phyloP scores from a whole-genome alignment of 1,140 invertebrate genomes.

The Tetragnatha versicolor region DNA sequence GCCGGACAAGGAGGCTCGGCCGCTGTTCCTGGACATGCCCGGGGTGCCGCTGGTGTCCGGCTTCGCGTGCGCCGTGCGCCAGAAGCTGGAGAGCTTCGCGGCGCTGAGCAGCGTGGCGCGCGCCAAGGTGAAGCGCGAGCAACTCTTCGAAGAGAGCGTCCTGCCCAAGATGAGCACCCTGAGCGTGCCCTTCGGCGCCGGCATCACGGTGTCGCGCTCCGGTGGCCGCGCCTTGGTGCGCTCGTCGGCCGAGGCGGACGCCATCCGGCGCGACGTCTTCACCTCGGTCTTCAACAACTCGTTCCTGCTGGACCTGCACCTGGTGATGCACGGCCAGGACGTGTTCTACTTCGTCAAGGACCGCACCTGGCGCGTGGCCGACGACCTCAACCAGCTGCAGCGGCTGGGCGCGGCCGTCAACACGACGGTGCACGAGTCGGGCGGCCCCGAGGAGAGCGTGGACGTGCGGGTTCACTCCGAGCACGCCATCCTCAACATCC shows the following conservation, averaged over 20 bases:
- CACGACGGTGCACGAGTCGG: slow-evolving; percentile 78
- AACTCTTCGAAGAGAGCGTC: slow-evolving; percentile 57
- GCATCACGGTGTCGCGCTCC: slow-evolving; percentile 83
- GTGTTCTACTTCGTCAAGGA: slow-evolving; percentile 96
- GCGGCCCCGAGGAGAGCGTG: slow-evolving; percentile 57
- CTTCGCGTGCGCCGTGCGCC: slow-evolving; percentile 53
- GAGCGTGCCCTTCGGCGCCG: slow-evolving; percentile 68
- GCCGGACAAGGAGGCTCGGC: slow-evolving; percentile 16
- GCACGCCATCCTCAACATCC: slow-evolving; percentile 87
- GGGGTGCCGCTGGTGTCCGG: slow-evolving; percentile 57
- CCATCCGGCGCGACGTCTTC: slow-evolving; percentile 88
- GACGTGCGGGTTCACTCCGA: slow-evolving; percentile 84
- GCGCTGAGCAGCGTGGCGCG: slow-evolving; percentile 53
- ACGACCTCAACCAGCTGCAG: slow-evolving; percentile 79
- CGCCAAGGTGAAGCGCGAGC: slow-evolving; percentile 57
- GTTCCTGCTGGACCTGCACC: slow-evolving; percentile 87
- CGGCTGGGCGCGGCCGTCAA: slow-evolving; percentile 90
- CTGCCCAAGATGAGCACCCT: slow-evolving; percentile 57
- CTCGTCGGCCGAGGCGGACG: slow-evolving; percentile 64
- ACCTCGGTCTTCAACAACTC: slow-evolving; percentile 94
- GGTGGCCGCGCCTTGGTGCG: slow-evolving; percentile 75
- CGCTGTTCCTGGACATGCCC: slow-evolving; percentile 56
- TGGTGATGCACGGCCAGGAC: slow-evolving; percentile 87
- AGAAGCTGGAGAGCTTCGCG: slow-evolving; percentile 57
- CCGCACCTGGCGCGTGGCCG: slow-evolving; percentile 69